A percentile compares a stretch with the other conserved stretches of the same genome.
Evolutionary conservation across 2,888 invertebrate species (phyloP).

Genomic region (Nysson spinosus): DNA sequence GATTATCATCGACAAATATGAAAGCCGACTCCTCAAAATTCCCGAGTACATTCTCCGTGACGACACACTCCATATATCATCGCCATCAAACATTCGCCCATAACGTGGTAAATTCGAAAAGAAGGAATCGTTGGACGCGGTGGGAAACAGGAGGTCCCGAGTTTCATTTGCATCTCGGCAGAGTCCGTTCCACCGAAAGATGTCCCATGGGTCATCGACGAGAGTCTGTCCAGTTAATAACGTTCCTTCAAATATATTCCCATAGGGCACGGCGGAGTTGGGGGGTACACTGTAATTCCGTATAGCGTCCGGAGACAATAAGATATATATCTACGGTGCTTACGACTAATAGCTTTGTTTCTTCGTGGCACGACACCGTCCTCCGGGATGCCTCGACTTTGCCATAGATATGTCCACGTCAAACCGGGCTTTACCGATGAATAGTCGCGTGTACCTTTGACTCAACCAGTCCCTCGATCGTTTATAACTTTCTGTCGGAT

Average conservation of each 20-base stretch:
- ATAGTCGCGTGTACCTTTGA: conserved; percentile 31
- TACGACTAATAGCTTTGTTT: conserved; percentile 66
- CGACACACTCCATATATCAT: too few relatives aligned
- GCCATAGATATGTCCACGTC: conserved; percentile 44
- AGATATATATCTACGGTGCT: conserved; percentile 66
- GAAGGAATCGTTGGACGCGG: too few relatives aligned
- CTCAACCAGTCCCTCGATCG: conserved; percentile 38
- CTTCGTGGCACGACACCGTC: conserved; percentile 34
- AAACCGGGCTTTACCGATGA: conserved; percentile 21
- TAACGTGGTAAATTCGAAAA: too few relatives aligned
- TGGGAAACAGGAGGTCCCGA: too few relatives aligned
- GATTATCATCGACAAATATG: too few relatives aligned
- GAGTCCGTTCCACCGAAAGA: background rate
- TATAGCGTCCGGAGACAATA: conserved; percentile 62
- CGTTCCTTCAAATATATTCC: conserved; percentile 28
- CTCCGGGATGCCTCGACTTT: conserved; percentile 1
- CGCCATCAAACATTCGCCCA: too few relatives aligned
- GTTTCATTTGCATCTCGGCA: too few relatives aligned
- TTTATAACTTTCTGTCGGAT: conserved; percentile 39
- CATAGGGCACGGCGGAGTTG: conserved; percentile 36
- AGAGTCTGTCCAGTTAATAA: conserved; percentile 27
- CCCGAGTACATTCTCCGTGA: too few relatives aligned
- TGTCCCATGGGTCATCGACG: background rate
- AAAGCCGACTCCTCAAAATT: too few relatives aligned
- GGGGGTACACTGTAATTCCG: conserved; percentile 50